These are phyloP conservation scores for Hesperophylax magnus DNA, from an alignment of 1,140 invertebrate species.

Conservation along the genomic window DNA sequence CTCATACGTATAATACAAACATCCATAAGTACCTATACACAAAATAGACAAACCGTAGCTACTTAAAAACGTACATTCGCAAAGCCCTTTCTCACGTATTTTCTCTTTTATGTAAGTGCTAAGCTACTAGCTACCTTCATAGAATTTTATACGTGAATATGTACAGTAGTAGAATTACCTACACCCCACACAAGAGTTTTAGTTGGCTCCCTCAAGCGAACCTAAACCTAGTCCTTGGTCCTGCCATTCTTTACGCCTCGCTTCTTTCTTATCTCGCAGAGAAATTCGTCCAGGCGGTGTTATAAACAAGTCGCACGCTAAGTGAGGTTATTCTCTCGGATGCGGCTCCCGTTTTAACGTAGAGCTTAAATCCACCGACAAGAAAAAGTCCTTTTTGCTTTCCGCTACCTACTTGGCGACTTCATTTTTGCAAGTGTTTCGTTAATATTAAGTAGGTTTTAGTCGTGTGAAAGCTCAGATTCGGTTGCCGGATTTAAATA, in stretches of 20 bases:
- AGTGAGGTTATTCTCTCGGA: conserved; percentile 37
- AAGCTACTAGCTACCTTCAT: too few relatives aligned
- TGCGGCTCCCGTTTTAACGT: conserved; percentile 38
- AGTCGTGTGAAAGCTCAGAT: too few relatives aligned
- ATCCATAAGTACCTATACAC: too few relatives aligned
- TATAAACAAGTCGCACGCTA: conserved; percentile 50
- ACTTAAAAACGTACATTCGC: too few relatives aligned
- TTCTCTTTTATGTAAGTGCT: too few relatives aligned
- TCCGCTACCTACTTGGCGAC: not conserved
- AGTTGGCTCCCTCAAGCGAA: conserved; percentile 1
- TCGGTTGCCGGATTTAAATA: too few relatives aligned
- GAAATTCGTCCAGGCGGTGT: conserved; percentile 55
- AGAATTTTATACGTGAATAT: conserved; percentile 47
- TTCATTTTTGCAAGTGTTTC: conserved; percentile 17
- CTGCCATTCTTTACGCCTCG: conserved; percentile 36
- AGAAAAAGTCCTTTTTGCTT: conserved; percentile 2
- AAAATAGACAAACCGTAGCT: too few relatives aligned
- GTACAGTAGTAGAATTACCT: not conserved
- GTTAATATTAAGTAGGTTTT: not conserved
- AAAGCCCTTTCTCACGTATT: too few relatives aligned
- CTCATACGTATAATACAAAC: too few relatives aligned
- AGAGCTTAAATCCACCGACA: conserved; percentile 13
- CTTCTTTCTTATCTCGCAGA: conserved; percentile 54
- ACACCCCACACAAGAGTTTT: conserved; percentile 8
- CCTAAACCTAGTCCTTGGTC: conserved; percentile 12